These are phyloP conservation scores for Coracopsis vasa DNA, from an alignment of 2,113 vertebrate genomes.

Conservation along the genomic window DNA sequence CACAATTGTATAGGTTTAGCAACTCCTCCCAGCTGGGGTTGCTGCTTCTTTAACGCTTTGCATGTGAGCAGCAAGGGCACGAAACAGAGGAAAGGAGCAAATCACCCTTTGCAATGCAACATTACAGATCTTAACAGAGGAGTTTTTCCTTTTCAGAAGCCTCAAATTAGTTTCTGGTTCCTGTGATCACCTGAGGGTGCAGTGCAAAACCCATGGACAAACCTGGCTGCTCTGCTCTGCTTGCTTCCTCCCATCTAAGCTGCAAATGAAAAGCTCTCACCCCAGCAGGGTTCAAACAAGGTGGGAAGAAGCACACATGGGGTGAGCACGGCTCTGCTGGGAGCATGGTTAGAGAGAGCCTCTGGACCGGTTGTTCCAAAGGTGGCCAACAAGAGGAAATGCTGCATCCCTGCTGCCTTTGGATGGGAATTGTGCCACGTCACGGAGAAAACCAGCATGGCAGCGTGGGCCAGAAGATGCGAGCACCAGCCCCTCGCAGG, in stretches of 20 bases:
- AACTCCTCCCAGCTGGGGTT: not conserved
- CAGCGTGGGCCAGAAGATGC: not conserved
- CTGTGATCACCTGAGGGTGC: accelerated
- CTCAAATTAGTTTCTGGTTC: not conserved
- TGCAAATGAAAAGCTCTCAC: not conserved
- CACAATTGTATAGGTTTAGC: not conserved
- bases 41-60: not conserved
- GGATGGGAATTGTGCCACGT: accelerated
- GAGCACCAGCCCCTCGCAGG: not conserved
- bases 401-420: not conserved
- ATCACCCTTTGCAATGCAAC: not conserved
- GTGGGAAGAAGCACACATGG: accelerated
- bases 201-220: not conserved
- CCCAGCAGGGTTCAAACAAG: not conserved
- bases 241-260: not conserved
- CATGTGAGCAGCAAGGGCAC: not conserved
- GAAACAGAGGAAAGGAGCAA: not conserved
- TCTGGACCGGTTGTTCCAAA: not conserved
- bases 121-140: not conserved
- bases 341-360: not conserved
- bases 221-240: not conserved
- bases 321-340: accelerated
- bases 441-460: not conserved
- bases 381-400: not conserved
- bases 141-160: not conserved